Evolutionary conservation across 2,113 vertebrate species (phyloP).

Genomic region (Chunga burmeisteri): DNA sequence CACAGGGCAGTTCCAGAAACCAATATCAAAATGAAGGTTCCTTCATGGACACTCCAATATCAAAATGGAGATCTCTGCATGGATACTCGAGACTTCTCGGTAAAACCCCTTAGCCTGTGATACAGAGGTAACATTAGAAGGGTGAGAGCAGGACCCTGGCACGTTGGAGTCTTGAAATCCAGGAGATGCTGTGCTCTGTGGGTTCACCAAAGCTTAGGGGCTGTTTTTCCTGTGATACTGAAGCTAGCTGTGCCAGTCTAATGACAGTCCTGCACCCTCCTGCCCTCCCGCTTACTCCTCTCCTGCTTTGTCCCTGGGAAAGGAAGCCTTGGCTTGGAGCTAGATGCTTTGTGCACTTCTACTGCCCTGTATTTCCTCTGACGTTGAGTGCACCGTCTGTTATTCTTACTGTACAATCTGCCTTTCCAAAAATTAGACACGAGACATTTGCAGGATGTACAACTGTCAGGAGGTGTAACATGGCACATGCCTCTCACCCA

Average conservation of each 20-base stretch:
- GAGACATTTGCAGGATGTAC: not conserved
- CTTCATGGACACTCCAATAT: not conserved
- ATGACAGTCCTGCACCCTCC: not conserved
- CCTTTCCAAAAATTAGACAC: not conserved
- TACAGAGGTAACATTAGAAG: not conserved
- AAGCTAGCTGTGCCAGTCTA: not conserved
- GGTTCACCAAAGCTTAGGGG: not conserved
- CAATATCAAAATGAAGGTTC: not conserved
- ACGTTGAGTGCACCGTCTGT: not conserved
- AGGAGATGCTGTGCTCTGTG: not conserved
- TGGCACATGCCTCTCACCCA: not conserved
- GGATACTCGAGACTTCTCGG: not conserved
- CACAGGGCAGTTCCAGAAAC: not conserved
- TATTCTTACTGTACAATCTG: not conserved
- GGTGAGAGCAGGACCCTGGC: not conserved
- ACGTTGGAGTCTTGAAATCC: not conserved
- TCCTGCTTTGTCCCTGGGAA: not conserved
- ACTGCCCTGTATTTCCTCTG: not conserved
- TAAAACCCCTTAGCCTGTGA: not conserved
- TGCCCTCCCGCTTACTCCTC: not conserved
- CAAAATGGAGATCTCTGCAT: not conserved
- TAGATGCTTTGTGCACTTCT: not conserved
- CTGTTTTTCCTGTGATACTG: not conserved
- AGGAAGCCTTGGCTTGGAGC: not conserved
- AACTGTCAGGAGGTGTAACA: not conserved